Conservation (phyloP, 1,140 invertebrate species). For the Eumaeus atala region DNA sequence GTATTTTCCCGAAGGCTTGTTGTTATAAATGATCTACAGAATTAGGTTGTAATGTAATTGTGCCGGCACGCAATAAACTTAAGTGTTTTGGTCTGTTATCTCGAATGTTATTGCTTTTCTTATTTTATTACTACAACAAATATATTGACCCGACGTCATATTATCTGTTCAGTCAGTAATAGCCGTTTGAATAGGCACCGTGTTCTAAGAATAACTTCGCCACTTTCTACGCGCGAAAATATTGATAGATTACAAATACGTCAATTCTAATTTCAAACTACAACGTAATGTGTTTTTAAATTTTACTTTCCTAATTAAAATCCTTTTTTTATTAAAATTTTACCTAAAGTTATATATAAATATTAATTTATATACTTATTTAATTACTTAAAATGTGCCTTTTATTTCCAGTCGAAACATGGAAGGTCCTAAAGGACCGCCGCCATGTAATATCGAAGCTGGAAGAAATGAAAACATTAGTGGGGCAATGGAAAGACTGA, state of each 20-base stretch:
- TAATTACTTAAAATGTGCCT: slow-evolving; percentile 3
- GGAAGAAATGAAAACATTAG: slow-evolving; percentile 14
- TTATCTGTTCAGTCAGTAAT: slow-evolving; percentile 3
- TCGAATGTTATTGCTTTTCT: slow-evolving; percentile 4
- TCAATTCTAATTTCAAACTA: not conserved
- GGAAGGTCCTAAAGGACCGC: slow-evolving; percentile 55
- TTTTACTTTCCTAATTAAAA: too few relatives aligned
- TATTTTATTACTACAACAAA: slow-evolving; percentile 6
- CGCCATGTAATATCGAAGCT: slow-evolving; percentile 26
- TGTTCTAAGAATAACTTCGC: not conserved
- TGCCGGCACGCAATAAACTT: slow-evolving; percentile 3
- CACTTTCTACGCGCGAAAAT: slow-evolving; percentile 4
- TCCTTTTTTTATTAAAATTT: too few relatives aligned
- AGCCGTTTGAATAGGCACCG: not conserved
- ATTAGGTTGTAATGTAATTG: not conserved
- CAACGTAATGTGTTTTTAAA: not conserved
- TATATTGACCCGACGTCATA: not conserved
- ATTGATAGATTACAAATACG: not conserved
- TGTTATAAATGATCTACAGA: too few relatives aligned
- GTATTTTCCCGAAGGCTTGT: too few relatives aligned
- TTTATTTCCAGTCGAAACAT: slow-evolving; percentile 40
- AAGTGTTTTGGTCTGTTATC: slow-evolving; percentile 7
- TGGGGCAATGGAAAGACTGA: slow-evolving; percentile 33
- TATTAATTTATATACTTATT: not conserved
- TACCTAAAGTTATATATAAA: not conserved